Percentiles rank a stretch among this genome's conserved stretches.
Conservation (phyloP, 2,113 vertebrate species). For the Pangasianodon hypophthalmus region DNA sequence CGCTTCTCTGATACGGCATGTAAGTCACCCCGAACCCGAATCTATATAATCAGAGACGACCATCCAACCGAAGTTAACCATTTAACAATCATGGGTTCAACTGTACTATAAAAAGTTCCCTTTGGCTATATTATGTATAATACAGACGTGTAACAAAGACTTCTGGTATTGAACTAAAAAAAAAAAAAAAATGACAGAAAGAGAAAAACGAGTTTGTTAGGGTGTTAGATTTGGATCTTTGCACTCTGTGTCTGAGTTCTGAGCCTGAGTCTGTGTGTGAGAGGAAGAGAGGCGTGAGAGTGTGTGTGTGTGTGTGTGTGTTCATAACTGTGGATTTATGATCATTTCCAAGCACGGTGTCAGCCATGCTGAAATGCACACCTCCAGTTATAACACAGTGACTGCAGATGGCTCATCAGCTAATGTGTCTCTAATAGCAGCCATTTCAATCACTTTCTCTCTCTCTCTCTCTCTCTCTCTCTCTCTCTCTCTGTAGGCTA, state of each 20-base stretch:
- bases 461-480: slow-evolving; percentile 13
- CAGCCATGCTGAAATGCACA: slow-evolving; percentile 36
- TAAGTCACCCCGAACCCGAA: slow-evolving; percentile 66
- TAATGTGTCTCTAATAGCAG: slow-evolving; percentile 54
- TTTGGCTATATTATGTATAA: neutral
- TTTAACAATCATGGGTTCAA: neutral
- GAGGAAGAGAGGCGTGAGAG: neutral
- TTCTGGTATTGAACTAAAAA: neutral
- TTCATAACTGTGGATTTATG: slow-evolving; percentile 26
- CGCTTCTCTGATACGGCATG: slow-evolving; percentile 98
- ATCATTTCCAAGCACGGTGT: slow-evolving; percentile 23
- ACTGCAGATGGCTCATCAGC: slow-evolving; percentile 53
- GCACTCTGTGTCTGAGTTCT: neutral
- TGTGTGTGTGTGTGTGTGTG: slow-evolving; percentile 2
- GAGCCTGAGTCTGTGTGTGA: neutral
- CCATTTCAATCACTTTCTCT: slow-evolving; percentile 43
- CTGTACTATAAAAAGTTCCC: neutral
- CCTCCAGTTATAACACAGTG: slow-evolving; percentile 39
- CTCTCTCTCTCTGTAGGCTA: slow-evolving; percentile 78
- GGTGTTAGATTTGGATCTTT: neutral
- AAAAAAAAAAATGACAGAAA: neutral
- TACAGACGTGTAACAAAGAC: neutral
- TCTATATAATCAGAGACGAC: neutral
- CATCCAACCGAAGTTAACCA: neutral
- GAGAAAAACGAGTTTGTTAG: neutral